Conservation (phyloP, 2,113 vertebrate species). For the Lanius ludovicianus region DNA sequence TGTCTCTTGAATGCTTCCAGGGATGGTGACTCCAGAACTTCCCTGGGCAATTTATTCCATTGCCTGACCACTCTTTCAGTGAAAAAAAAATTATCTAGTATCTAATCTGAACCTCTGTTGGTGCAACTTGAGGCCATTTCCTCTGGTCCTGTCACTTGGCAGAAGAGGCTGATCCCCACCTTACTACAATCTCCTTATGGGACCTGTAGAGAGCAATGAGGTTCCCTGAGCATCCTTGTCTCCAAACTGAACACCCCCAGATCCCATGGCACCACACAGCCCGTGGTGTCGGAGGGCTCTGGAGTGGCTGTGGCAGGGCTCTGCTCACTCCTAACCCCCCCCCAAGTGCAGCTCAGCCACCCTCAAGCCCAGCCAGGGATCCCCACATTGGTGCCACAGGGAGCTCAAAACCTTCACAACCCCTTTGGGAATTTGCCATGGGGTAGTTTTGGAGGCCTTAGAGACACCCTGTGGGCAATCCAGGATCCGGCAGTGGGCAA, state of each 20-base stretch:
- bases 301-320: accelerated
- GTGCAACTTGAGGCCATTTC: not conserved
- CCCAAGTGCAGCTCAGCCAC: accelerated
- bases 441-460: not conserved
- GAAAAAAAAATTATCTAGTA: not conserved
- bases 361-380: not conserved
- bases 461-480: not conserved
- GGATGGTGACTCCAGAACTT: not conserved
- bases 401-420: not conserved
- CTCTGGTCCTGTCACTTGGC: not conserved
- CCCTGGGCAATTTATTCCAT: not conserved
- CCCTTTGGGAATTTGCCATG: accelerated
- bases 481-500: not conserved
- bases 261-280: accelerated
- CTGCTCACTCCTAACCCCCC: not conserved
- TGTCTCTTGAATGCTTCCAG: not conserved
- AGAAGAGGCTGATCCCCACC: not conserved
- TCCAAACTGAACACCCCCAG: too few species aligned
- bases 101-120: not conserved
- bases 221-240: not conserved
- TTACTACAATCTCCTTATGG: not conserved
- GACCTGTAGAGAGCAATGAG: not conserved
- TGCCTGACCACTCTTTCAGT: not conserved
- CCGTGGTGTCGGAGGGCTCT: accelerated
- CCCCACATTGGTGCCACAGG: accelerated